Percentiles rank a stretch among this genome's conserved stretches.
Conservation (phyloP, 2,797 vertebrate species). For the Chelidonichthys spinosus region DNA sequence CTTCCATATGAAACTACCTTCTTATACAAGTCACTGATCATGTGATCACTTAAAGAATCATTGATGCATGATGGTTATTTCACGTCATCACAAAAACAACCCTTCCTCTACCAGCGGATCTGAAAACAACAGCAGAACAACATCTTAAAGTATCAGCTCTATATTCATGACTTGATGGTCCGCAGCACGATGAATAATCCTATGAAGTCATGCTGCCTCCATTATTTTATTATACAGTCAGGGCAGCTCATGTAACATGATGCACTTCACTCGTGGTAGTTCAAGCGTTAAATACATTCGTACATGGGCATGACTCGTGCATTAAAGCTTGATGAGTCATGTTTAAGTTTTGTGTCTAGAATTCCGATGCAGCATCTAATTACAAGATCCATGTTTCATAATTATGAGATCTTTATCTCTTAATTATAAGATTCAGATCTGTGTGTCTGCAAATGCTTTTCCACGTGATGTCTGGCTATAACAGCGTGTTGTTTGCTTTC, state of each 20-base stretch:
- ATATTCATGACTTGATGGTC: neutral
- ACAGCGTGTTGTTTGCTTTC: neutral
- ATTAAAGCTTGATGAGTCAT: neutral
- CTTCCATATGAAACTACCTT: no score
- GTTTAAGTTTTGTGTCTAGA: neutral
- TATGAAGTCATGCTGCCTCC: no score
- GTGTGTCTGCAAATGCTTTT: neutral
- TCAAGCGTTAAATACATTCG: neutral
- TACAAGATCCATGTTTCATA: neutral
- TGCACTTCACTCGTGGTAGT: neutral
- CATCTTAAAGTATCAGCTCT: neutral
- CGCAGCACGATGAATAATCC: neutral
- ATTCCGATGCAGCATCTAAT: constrained; percentile 20
- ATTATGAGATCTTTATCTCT: constrained; percentile 27
- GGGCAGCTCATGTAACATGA: neutral
- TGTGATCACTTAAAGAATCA: no score
- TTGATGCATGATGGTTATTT: neutral
- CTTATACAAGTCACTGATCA: no score
- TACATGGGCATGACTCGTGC: neutral
- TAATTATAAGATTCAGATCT: constrained; percentile 40
- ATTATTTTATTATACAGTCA: constrained; percentile 1
- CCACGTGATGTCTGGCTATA: neutral
- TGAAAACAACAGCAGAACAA: no score
- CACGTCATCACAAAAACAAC: no score
- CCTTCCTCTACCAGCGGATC: no score